Base-by-base conservation (phyloP, 1,140 invertebrate species). In the Ceratina calcarata region DNA sequence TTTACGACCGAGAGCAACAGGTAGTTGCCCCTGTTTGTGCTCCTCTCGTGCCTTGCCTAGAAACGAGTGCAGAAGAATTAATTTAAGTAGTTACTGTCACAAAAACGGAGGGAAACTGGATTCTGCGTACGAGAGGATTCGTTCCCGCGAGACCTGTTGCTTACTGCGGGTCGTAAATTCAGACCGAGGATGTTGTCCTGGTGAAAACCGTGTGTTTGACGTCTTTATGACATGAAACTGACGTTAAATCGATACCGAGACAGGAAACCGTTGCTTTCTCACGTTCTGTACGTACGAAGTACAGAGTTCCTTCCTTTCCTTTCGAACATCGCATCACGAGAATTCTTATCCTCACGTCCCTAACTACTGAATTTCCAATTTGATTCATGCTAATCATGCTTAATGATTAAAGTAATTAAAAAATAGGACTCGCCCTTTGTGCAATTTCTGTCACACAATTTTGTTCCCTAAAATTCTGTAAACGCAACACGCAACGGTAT, bases 201-300 rank as follows among this genome's bases (percentile, higher is more conserved):
- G 88, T 93, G 92, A 91, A 91, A 93, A 93, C 85, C 90, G 91
- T 93, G 91, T 88, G 89, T 93, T 91, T 93, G 92, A 93, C 91
- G 91, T 92, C 91, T 93, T 93, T 93, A 93, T 93, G 92, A 93
- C 88, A 88, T 74, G 88, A 86, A 76, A 70, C 86, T 93, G 92
- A 93, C 92, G 83, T 92, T 91, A 93, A 93, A 93, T 93, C 92
- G 82, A 93, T 93, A 92, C 65, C 53, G 75, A 77, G 72, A 16
- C 77, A 86, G 86, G 87, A 89, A 89, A 58, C 84, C 90, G 88
- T 84, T 45, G 32, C 49, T 69, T 45, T 8, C 53, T 7, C 24
- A 62, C 32, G 12, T 2, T 45, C 8, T 10, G 37, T 45, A 45
- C 37, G 37, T 45, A 45, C 37, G 37, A 10, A 45, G 37, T 45